Percentiles rank a stretch among this genome's conserved stretches.
Evolutionary conservation across 2,888 invertebrate genomes (phyloP).

Genomic region (Ashinkailepas kermadecensis): DNA sequence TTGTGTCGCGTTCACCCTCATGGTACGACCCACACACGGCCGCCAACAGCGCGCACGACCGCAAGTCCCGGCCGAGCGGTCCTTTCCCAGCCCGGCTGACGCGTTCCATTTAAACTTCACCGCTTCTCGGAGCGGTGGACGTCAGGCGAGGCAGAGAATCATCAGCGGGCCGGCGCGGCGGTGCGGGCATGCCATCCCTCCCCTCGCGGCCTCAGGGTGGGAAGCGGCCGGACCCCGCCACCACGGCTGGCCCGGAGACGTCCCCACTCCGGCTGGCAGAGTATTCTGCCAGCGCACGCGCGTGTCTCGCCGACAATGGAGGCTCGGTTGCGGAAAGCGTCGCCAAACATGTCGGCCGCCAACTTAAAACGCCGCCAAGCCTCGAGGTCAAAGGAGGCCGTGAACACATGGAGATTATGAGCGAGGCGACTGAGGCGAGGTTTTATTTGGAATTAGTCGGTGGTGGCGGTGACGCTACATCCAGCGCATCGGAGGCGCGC

Average conservation of each 20-base stretch:
- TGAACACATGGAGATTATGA: slow-evolving; percentile 4
- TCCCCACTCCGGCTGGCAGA: neutral
- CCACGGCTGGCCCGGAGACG: neutral
- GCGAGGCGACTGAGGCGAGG: neutral
- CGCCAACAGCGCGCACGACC: too few species aligned
- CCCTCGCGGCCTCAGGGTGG: neutral
- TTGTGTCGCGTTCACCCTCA: too few species aligned
- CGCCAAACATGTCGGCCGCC: neutral
- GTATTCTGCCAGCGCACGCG: too few species aligned
- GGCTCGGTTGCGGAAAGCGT: too few species aligned
- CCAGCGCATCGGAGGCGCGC: too few species aligned
- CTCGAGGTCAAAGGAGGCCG: neutral
- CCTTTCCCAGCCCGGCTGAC: neutral
- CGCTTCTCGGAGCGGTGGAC: neutral
- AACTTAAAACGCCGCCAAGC: neutral
- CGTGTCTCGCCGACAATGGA: too few species aligned
- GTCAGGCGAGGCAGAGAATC: slow-evolving; percentile 1
- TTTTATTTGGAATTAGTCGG: slow-evolving; percentile 10
- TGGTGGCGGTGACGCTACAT: too few species aligned
- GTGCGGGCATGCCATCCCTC: neutral
- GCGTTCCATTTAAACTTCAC: neutral
- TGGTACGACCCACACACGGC: too few species aligned
- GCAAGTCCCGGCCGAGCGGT: too few species aligned
- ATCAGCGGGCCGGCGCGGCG: neutral
- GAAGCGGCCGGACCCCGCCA: neutral